Base-by-base conservation (phyloP, 2,113 vertebrate genomes). In the Diadophis punctatus region DNA sequence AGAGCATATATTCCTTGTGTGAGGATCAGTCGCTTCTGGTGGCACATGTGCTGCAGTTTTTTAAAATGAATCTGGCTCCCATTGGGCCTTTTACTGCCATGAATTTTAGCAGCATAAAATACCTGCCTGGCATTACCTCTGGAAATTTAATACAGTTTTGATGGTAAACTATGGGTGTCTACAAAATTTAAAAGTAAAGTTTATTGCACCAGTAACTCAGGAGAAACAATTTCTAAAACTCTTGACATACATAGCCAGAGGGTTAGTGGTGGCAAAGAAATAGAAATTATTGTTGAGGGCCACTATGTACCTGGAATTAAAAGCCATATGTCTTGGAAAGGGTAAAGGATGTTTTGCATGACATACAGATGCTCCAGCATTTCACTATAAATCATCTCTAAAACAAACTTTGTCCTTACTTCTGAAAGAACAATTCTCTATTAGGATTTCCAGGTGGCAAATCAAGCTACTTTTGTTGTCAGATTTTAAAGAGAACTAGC, bases 161-260 rank as follows among this genome's bases (percentile, higher is more conserved):
- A 93, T 96, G 92, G 97, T 97, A 97, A 98, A 97, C 97, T 97
- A 97, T 96, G 96, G 95, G 97, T 97, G 95, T 94, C 95, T 94
- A 95, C 97, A 98, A 97, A 97, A 96, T 97, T 97, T 97, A 94
- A 96, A 96, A 97, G 95, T 96, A 94, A 98, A 97, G 95, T 97
- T 93, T 97, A 98, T 98, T 98, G 97, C 97, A 95, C 96, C 94
- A 55, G 96, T 98, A 97, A 98, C 97, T 98, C 97, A 97, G 97
- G 96, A 98, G 97, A 97, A 97, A 96, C 96, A 97, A 98, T 98
- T 97, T 97, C 96, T 98, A 97, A 97, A 97, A 97, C 94, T 97
- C 93, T 95, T 97, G 96, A 97, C 96, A 96, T 96, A 96, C 97
- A 97, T 97, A 97, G 97, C 97, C 97, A 96, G 97, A 97, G 96